phyloP scores from a whole-genome alignment of 2,797 vertebrate genomes.

The Triplophysa yarkandensis region DNA sequence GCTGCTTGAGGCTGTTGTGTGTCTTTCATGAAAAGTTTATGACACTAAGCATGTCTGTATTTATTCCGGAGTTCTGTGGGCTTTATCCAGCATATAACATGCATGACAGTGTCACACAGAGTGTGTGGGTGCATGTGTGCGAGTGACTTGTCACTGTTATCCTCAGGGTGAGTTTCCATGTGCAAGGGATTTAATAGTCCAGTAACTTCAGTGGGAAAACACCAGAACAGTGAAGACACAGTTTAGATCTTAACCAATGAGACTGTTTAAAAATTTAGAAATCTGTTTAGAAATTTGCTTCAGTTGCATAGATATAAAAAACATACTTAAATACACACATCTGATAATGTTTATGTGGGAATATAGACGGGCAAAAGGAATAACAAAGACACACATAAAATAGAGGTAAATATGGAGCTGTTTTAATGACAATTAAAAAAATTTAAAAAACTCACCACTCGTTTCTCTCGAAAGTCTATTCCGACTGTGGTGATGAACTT shows the following conservation, averaged over 20 bases:
- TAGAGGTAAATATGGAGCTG: not conserved
- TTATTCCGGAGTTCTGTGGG: not conserved
- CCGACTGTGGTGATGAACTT: conserved; percentile 99
- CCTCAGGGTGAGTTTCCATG: conserved; percentile 16
- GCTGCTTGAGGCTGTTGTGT: not conserved
- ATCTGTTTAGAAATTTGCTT: not conserved
- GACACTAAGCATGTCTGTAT: not conserved
- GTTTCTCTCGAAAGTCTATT: conserved; percentile 97
- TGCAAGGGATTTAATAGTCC: conserved; percentile 35
- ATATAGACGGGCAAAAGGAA: not conserved
- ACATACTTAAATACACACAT: not conserved
- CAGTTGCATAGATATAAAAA: not conserved
- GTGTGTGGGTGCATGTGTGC: not conserved
- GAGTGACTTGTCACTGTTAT: not conserved
- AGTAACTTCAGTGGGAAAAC: not conserved
- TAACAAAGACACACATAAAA: not conserved
- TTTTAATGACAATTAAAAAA: not conserved
- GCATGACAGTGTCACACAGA: not conserved
- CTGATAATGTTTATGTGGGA: not conserved
- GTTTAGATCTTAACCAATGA: conserved; percentile 22
- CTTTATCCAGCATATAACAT: conserved; percentile 16
- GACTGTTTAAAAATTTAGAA: too few relatives aligned
- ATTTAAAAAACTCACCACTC: conserved; percentile 83
- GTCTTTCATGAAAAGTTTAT: not conserved
- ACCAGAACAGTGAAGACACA: conserved; percentile 20